Conservation (phyloP, 2,113 vertebrate species). For the Cathartes aura region DNA sequence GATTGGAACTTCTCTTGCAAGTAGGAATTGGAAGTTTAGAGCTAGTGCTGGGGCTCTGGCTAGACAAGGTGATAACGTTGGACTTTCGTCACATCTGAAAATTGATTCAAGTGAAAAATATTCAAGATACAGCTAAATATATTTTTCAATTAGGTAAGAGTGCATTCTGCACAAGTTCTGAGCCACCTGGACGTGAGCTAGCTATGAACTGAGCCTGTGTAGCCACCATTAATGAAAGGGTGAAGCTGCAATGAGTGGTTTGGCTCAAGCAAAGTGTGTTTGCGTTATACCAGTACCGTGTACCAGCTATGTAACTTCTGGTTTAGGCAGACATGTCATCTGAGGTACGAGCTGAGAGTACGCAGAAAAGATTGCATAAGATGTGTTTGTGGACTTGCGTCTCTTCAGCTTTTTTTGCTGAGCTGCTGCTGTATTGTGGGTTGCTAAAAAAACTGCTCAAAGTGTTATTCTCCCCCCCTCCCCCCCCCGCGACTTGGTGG, state of each 20-base stretch:
- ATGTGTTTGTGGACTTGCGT: background rate
- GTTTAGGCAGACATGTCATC: background rate
- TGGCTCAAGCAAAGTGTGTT: background rate
- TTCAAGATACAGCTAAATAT: background rate
- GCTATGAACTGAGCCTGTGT: background rate
- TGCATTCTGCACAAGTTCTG: background rate
- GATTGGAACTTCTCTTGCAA: background rate
- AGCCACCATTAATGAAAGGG: background rate
- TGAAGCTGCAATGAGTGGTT: background rate
- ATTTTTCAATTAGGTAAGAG: background rate
- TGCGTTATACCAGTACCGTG: accelerated
- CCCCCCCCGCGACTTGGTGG: background rate
- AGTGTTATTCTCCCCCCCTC: background rate
- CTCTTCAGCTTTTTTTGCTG: background rate
- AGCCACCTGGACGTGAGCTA: background rate
- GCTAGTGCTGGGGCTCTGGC: background rate
- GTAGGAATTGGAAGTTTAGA: background rate
- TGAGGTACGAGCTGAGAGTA: background rate
- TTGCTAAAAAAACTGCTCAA: background rate
- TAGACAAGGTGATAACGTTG: background rate
- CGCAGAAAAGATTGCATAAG: background rate
- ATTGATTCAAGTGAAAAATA: background rate
- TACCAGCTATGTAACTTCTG: background rate
- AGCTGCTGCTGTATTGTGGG: background rate
- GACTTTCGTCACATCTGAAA: background rate